Evolutionary conservation across 2,888 invertebrate genomes (phyloP).

Genomic region (Ischnura elegans): DNA sequence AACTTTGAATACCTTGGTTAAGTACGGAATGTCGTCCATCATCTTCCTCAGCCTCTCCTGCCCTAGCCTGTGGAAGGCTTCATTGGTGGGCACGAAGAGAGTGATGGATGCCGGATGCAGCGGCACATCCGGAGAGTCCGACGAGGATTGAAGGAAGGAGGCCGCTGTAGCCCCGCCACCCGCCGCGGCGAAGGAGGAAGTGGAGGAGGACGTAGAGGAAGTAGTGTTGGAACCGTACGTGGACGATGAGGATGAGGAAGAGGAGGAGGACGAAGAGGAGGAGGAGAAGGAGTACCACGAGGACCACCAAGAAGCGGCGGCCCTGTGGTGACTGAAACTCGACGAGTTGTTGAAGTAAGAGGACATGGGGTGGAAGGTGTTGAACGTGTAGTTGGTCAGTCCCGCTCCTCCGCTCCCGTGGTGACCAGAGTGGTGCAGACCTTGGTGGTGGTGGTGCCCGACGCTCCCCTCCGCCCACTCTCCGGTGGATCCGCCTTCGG

Average conservation of each 20-base stretch:
- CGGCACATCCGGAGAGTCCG: background rate
- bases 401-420: background rate
- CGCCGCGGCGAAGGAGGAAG: background rate
- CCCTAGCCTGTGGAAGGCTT: constrained; percentile 76
- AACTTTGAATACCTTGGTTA: constrained; percentile 75
- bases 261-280: constrained; percentile 37
- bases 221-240: background rate
- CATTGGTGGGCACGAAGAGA: constrained; percentile 78
- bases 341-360: constrained; percentile 46
- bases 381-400: constrained; percentile 1
- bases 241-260: background rate
- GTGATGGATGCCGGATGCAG: constrained; percentile 74
- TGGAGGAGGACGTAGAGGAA: background rate
- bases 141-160: background rate
- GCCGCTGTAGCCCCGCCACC: background rate
- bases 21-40: constrained; percentile 74
- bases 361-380: constrained; percentile 13
- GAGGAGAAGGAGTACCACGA: constrained; percentile 53
- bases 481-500: too few species aligned
- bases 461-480: background rate
- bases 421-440: background rate
- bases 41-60: constrained; percentile 74
- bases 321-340: background rate
- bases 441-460: background rate
- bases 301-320: constrained; percentile 44